Percentiles rank a stretch among this genome's conserved stretches.
phyloP scores from a whole-genome alignment of 2,888 invertebrate genomes.

The Caenorhabditis sp. region DNA sequence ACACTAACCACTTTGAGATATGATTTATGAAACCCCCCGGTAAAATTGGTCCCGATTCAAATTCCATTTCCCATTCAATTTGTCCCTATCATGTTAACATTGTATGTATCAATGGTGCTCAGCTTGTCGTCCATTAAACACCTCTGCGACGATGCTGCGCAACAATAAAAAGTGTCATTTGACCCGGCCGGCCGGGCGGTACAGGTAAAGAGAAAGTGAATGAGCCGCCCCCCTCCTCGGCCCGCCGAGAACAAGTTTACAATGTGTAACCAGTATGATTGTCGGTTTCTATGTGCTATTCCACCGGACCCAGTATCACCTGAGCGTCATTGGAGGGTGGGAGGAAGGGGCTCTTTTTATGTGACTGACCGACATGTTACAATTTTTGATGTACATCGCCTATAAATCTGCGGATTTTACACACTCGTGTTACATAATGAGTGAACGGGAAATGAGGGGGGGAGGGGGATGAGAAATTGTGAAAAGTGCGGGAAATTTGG shows the following conservation, averaged over 20 bases:
- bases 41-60: no score
- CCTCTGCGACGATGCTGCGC: background rate
- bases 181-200: no score
- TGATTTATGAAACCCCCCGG: background rate
- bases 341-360: constrained; percentile 13
- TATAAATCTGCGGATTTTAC: no score
- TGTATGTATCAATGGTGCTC: no score
- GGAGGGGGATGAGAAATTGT: no score
- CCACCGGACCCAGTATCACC: constrained; percentile 18
- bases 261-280: constrained; percentile 52
- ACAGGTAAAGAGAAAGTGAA: no score
- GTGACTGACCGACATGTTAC: background rate
- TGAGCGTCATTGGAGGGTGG: constrained; percentile 10
- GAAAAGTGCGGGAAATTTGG: no score
- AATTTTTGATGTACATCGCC: no score
- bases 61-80: background rate
- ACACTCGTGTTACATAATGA: no score
- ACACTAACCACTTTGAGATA: background rate
- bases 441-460: no score
- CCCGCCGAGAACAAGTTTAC: constrained; percentile 1
- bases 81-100: background rate
- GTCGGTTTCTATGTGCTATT: background rate
- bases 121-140: no score
- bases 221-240: background rate
- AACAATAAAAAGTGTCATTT: constrained; percentile 7